Conservation (phyloP, 2,888 invertebrate genomes). For the Clivina fossor region DNA sequence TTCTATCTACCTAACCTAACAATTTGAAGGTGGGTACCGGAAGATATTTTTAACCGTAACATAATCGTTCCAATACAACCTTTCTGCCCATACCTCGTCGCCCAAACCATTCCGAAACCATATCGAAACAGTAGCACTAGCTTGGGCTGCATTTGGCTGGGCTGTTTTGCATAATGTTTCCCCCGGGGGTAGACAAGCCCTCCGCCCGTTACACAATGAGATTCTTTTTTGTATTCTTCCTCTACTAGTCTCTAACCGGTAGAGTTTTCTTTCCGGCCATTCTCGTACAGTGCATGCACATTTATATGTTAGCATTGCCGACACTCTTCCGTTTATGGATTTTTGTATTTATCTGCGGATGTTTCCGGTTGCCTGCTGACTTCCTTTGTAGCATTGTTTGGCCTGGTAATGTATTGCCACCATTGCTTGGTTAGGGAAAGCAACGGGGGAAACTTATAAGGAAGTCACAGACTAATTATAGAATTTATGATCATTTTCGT, state of each 20-base stretch:
- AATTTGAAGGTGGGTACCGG: too few relatives aligned
- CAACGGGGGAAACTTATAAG: slow-evolving; percentile 39
- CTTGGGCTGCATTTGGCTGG: slow-evolving; percentile 25
- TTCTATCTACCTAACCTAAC: too few relatives aligned
- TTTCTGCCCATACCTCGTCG: slow-evolving; percentile 38
- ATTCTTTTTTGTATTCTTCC: slow-evolving; percentile 48
- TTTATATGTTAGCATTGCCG: slow-evolving; percentile 44
- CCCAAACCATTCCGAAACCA: background rate
- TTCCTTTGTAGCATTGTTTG: slow-evolving; percentile 21
- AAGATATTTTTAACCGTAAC: slow-evolving; percentile 38
- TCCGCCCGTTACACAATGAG: slow-evolving; percentile 48
- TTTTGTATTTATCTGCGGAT: slow-evolving; percentile 47
- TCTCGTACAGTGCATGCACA: slow-evolving; percentile 44
- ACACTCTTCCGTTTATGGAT: slow-evolving; percentile 42
- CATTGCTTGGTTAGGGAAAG: slow-evolving; percentile 29
- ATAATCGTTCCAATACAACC: slow-evolving; percentile 41
- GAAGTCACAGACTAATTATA: slow-evolving; percentile 45
- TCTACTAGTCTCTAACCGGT: slow-evolving; percentile 33
- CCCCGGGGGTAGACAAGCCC: slow-evolving; percentile 48
- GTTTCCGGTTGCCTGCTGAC: slow-evolving; percentile 40
- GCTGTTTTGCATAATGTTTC: slow-evolving; percentile 50
- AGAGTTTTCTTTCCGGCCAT: slow-evolving; percentile 44
- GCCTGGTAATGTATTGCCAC: background rate
- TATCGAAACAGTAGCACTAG: too few relatives aligned
- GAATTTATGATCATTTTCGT: slow-evolving; percentile 44